Evolutionary conservation across 2,888 invertebrate genomes (phyloP).

Genomic region (Cantharis rustica): DNA sequence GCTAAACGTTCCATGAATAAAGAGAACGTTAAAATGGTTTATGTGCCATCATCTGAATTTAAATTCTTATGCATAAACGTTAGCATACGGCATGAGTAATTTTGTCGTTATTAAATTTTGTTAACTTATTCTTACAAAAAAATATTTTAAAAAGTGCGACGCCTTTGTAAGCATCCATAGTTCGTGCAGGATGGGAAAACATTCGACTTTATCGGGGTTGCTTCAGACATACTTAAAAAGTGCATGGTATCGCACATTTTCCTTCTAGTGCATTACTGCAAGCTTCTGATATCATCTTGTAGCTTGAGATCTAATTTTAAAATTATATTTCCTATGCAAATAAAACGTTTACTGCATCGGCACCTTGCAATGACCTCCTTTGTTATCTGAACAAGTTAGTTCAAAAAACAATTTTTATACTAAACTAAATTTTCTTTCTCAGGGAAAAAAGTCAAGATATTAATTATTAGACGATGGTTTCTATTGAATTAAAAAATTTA

Average conservation of each 20-base stretch:
- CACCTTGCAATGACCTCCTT: neutral
- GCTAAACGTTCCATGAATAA: constrained; percentile 21
- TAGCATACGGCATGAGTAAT: neutral
- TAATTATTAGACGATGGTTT: too few species aligned
- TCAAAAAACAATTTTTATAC: neutral
- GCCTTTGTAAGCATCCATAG: too few species aligned
- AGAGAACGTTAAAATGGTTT: constrained; percentile 23
- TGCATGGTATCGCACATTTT: neutral
- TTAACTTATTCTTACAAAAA: neutral
- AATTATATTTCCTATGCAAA: neutral
- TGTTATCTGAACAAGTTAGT: neutral
- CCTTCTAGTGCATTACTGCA: neutral
- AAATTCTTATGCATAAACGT: neutral
- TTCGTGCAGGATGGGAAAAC: neutral
- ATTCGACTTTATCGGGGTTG: neutral
- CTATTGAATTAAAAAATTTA: too few species aligned
- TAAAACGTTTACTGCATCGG: neutral
- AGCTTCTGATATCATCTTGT: neutral
- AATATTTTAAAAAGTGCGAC: neutral
- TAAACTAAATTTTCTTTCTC: neutral
- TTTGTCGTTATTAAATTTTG: neutral
- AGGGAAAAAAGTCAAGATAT: too few species aligned
- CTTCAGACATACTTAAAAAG: neutral
- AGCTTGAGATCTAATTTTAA: neutral
- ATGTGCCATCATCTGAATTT: constrained; percentile 13